phyloP scores from a whole-genome alignment of 2,113 vertebrate species.

The Solea solea region DNA sequence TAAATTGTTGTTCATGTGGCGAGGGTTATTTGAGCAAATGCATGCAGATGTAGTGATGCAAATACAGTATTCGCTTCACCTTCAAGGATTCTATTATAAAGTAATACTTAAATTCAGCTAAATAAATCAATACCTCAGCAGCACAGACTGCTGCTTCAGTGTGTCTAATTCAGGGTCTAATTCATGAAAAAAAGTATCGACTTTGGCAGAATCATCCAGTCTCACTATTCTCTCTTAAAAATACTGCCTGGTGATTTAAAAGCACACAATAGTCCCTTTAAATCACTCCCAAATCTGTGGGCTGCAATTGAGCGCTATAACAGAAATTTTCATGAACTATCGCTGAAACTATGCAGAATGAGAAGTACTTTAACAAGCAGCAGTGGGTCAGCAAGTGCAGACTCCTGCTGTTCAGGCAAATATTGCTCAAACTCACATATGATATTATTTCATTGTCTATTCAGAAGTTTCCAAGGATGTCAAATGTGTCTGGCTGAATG shows the following conservation, averaged over 20 bases:
- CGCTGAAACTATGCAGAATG: background rate
- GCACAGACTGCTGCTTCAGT: background rate
- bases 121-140: background rate
- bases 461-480: background rate
- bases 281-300: background rate
- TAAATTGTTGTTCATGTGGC: background rate
- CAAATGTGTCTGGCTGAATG: background rate
- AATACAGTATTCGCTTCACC: background rate
- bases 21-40: background rate
- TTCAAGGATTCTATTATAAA: background rate
- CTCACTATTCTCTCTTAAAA: background rate
- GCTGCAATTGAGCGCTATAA: background rate
- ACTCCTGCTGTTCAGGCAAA: background rate
- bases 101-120: background rate
- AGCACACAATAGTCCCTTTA: background rate
- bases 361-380: background rate
- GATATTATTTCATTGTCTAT: background rate
- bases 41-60: background rate
- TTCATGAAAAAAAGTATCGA: background rate
- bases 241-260: background rate
- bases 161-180: background rate
- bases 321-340: slow-evolving; percentile 5
- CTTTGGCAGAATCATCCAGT: background rate
- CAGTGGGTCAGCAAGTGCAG: background rate
- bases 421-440: background rate